These are phyloP conservation scores for Tipula unca DNA, from an alignment of 2,888 invertebrate genomes.

Conservation along the genomic window DNA sequence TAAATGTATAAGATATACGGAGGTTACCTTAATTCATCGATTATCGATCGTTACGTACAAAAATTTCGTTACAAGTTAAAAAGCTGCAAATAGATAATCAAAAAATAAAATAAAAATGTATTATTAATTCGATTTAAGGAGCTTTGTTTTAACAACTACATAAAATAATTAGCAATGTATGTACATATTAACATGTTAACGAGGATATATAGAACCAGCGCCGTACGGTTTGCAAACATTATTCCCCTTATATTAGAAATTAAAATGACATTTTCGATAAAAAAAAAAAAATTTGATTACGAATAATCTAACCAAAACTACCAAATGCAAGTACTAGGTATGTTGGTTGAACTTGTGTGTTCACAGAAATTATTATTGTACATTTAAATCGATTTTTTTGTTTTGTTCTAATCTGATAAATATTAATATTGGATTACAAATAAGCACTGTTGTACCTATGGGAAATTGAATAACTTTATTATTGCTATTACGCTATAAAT, in stretches of 20 bases:
- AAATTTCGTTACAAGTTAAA: conserved; percentile 4
- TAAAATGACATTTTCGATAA: not conserved
- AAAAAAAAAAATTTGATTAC: not conserved
- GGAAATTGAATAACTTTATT: no score
- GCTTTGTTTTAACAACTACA: not conserved
- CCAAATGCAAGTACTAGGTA: not conserved
- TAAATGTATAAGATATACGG: no score
- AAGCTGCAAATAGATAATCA: not conserved
- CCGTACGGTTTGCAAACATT: not conserved
- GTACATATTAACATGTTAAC: not conserved
- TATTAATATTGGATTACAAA: not conserved
- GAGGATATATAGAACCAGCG: not conserved
- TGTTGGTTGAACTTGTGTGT: not conserved
- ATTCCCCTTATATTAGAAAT: not conserved
- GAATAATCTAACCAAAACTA: not conserved
- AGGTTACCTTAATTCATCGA: not conserved
- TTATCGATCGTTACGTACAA: conserved; percentile 3
- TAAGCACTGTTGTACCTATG: not conserved
- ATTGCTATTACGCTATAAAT: no score
- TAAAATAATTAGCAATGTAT: not conserved
- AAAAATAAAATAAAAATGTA: not conserved
- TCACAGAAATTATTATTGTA: not conserved
- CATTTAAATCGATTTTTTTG: not conserved
- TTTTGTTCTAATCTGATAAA: not conserved
- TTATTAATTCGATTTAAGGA: not conserved